These are phyloP conservation scores for Cerceris ruficornis DNA, from an alignment of 2,888 invertebrate species.

Conservation along the genomic window DNA sequence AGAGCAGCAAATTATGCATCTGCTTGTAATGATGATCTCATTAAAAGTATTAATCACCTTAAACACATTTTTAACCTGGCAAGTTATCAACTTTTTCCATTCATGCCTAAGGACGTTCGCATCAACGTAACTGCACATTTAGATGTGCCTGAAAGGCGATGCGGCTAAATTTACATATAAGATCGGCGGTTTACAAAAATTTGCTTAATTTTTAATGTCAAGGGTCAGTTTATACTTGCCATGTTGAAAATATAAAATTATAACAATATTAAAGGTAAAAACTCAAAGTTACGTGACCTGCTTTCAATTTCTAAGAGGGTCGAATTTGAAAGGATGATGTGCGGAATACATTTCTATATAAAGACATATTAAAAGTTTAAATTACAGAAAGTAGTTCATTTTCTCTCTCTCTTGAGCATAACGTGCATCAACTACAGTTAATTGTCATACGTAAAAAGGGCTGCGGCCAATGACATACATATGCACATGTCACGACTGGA, in stretches of 20 bases:
- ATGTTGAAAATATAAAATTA: no score
- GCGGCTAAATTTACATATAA: no score
- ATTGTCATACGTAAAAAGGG: neutral
- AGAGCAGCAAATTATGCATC: constrained; percentile 3
- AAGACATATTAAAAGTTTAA: no score
- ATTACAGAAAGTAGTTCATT: neutral
- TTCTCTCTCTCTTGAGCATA: neutral
- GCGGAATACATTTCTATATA: no score
- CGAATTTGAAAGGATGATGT: no score
- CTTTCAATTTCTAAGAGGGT: no score
- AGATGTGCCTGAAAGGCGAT: no score
- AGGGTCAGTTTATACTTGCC: no score
- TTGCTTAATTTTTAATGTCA: no score
- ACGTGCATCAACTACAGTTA: neutral
- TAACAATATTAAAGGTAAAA: no score
- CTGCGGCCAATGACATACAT: neutral
- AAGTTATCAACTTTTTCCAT: constrained; percentile 16
- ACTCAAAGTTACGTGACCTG: no score
- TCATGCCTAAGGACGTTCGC: constrained; percentile 22
- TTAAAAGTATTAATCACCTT: constrained; percentile 18
- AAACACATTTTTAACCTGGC: constrained; percentile 9
- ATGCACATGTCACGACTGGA: neutral
- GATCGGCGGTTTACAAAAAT: no score
- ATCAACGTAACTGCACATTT: neutral
- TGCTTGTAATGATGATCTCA: constrained; percentile 8